Base-by-base conservation (phyloP, 2,113 vertebrate genomes). In the Globicephala melas region DNA sequence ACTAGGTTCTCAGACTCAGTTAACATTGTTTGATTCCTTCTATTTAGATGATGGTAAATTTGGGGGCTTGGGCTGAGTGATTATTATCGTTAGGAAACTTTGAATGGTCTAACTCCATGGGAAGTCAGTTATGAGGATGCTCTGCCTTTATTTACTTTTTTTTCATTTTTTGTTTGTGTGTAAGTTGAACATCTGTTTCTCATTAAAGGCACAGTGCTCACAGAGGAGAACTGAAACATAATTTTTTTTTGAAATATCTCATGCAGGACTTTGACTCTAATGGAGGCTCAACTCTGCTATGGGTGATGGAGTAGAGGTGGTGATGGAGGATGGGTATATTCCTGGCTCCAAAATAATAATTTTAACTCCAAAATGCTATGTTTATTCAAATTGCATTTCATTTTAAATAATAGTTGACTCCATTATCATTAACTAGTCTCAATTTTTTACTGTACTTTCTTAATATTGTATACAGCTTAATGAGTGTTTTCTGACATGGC, bases 181-280 rank as follows among this genome's bases (percentile, higher is more conserved):
- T 85, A 92, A 92, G 14, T n/a, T 73, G 89, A 94, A 70, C 71
- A 96, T 97, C 89, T 94, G 84, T 73, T 92, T 77, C 63, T 97
- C 67, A 88, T 91, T 93, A 95, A 12, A 47, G 33, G 36, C 44
- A 15, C 23, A 23, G 33, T 33, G 31, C 41, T 96, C 82, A 70
- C 20, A 68, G 33, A 85, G 38, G 70, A 82, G 20, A 96, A 68
- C 17, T 86, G 41, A 85, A 95, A 33, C 15, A 28, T 44, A 21
- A 5, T 90, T 70, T 79, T 36, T 83, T 74, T 86, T 70, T 73
- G 3, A 84, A 96, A 28, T 67, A 58, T 58, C 28, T 67, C 33
- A 18, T 76, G 38, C 0, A 47, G 18, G n/a, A 18, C 5, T 73
- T 62, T 92, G 55, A 70, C 36, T 13, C 28, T 73, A 70, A 81